phyloP scores from a whole-genome alignment of 2,113 vertebrate species.

The Apaloderma vittatum region DNA sequence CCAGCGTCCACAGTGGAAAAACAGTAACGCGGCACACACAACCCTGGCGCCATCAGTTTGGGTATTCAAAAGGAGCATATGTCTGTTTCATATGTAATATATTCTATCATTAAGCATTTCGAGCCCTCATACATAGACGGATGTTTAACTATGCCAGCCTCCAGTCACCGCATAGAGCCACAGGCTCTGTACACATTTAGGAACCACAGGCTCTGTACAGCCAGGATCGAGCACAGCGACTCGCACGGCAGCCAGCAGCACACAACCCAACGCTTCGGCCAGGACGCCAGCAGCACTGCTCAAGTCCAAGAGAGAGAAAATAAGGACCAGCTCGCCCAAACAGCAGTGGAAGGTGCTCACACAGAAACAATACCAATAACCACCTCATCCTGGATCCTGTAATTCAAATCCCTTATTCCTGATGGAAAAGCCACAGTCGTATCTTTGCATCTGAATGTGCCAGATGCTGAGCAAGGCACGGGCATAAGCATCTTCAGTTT shows the following conservation, averaged over 20 bases:
- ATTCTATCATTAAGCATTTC: neutral
- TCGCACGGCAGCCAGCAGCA: neutral
- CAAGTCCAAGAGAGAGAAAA: neutral
- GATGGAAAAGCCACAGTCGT: neutral
- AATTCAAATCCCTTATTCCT: neutral
- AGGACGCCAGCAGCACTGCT: neutral
- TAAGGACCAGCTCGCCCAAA: neutral
- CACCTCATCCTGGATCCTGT: neutral
- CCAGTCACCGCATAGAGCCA: neutral
- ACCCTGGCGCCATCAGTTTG: neutral
- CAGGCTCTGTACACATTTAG: neutral
- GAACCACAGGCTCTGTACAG: too few species aligned
- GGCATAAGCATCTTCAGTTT: neutral
- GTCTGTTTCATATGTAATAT: neutral
- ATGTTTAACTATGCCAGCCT: neutral
- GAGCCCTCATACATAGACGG: neutral
- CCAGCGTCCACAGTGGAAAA: neutral
- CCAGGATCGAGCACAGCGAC: neutral
- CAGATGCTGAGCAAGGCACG: neutral
- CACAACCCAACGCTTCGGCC: fast-evolving
- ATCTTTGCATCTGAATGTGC: neutral
- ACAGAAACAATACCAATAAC: neutral
- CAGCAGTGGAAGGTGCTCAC: neutral
- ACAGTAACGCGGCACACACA: fast-evolving
- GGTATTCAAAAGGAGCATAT: neutral